Conservation (phyloP, 1,140 invertebrate species). For the Lasioglossum baleicum region DNA sequence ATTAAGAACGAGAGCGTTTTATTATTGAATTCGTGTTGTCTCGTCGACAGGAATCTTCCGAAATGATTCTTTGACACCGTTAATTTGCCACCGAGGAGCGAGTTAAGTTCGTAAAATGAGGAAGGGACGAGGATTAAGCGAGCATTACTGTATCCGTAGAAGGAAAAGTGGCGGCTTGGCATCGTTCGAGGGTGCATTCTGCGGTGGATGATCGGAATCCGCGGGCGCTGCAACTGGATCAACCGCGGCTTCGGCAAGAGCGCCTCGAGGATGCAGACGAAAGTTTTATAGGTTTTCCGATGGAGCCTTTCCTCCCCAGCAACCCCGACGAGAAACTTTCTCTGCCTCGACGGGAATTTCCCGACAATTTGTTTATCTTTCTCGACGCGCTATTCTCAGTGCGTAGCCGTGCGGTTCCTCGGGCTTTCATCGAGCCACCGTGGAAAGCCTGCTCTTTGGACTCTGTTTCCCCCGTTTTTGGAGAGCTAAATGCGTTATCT, state of each 20-base stretch:
- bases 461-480: not conserved
- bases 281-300: not conserved
- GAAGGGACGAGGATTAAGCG: no score
- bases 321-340: not conserved
- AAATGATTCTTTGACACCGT: no score
- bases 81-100: no score
- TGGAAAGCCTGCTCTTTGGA: no score
- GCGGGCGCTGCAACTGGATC: not conserved
- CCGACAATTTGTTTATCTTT: conserved; percentile 53
- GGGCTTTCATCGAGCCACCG: not conserved
- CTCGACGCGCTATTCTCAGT: conserved; percentile 40
- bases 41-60: no score
- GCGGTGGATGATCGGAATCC: conserved; percentile 1
- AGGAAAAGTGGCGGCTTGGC: not conserved
- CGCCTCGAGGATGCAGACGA: not conserved
- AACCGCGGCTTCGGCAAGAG: not conserved
- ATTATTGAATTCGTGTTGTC: no score
- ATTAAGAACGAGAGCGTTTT: no score
- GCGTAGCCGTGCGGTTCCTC: conserved; percentile 19
- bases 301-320: not conserved
- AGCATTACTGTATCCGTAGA: no score
- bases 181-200: not conserved
- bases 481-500: conserved; percentile 56
- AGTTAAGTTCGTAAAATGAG: no score
- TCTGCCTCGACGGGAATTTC: conserved; percentile 12